Conservation (phyloP, 2,797 vertebrate genomes). For the Trachops cirrhosus region DNA sequence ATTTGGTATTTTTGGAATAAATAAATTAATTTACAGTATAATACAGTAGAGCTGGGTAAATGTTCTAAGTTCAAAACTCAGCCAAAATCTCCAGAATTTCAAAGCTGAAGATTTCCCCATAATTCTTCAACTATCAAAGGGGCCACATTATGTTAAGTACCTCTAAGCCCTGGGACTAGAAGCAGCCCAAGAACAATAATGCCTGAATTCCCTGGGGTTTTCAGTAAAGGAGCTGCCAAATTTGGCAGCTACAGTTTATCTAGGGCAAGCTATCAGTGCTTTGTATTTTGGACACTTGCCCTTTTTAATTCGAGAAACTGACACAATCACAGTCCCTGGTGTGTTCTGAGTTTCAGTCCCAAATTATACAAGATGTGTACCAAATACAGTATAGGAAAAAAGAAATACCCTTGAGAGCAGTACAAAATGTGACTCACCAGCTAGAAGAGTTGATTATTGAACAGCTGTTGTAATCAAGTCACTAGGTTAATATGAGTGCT, state of each 20-base stretch:
- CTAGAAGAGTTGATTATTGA: background rate
- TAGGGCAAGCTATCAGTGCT: slow-evolving; percentile 37
- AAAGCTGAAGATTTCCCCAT: slow-evolving; percentile 47
- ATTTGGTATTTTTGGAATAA: slow-evolving; percentile 31
- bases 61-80: background rate
- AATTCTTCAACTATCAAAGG: slow-evolving; percentile 55
- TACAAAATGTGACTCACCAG: background rate
- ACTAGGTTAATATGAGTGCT: background rate
- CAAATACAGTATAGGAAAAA: background rate
- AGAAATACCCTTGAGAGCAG: background rate
- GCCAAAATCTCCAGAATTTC: background rate
- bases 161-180: slow-evolving; percentile 25
- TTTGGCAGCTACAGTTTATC: slow-evolving; percentile 37
- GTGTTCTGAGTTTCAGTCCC: slow-evolving; percentile 48
- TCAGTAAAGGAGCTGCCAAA: slow-evolving; percentile 22
- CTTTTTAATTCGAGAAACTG: slow-evolving; percentile 57
- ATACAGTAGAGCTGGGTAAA: background rate
- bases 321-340: slow-evolving; percentile 53
- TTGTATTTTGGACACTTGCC: slow-evolving; percentile 57
- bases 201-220: background rate
- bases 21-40: slow-evolving; percentile 12
- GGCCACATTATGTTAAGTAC: slow-evolving; percentile 1
- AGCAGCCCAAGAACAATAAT: slow-evolving; percentile 38
- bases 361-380: slow-evolving; percentile 18
- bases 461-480: background rate